Conservation (phyloP, 2,113 vertebrate genomes). For the Sander lucioperca region DNA sequence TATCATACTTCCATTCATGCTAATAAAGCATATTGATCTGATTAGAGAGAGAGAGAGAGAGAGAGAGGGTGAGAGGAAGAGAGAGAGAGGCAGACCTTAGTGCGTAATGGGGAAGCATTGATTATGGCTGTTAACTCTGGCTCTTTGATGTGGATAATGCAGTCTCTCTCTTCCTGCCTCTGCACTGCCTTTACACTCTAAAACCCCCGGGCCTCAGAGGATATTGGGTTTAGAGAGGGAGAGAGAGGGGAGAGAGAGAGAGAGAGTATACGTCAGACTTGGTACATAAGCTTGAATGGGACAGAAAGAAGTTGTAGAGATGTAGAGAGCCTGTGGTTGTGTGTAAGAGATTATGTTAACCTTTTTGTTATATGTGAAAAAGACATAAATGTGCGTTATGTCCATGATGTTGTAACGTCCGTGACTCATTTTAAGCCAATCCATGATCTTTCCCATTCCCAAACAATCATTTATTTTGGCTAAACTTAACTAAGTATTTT, state of each 20-base stretch:
- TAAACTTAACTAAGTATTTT: too few relatives aligned
- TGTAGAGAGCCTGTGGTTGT: neutral
- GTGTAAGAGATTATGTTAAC: neutral
- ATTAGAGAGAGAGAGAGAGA: conserved; percentile 39
- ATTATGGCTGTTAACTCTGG: conserved; percentile 85
- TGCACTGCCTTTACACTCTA: conserved; percentile 75
- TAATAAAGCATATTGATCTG: conserved; percentile 72
- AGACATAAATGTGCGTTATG: neutral
- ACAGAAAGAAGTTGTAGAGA: conserved; percentile 15
- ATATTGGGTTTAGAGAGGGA: conserved; percentile 75
- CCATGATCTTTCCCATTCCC: too few relatives aligned
- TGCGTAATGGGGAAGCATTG: conserved; percentile 84
- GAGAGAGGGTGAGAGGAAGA: conserved; percentile 1
- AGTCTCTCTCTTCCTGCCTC: conserved; percentile 83
- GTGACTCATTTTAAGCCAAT: too few relatives aligned
- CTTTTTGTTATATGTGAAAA: neutral
- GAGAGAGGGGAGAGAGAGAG: conserved; percentile 11
- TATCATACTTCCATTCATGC: conserved; percentile 55
- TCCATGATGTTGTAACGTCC: too few relatives aligned
- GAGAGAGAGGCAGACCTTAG: conserved; percentile 42
- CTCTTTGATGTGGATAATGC: conserved; percentile 87
- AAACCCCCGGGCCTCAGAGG: conserved; percentile 80
- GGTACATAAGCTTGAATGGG: conserved; percentile 10
- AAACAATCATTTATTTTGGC: too few relatives aligned
- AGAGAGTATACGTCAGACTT: conserved; percentile 1